Evolutionary conservation across 2,888 invertebrate species (phyloP).

Genomic region (Spodoptera picta): DNA sequence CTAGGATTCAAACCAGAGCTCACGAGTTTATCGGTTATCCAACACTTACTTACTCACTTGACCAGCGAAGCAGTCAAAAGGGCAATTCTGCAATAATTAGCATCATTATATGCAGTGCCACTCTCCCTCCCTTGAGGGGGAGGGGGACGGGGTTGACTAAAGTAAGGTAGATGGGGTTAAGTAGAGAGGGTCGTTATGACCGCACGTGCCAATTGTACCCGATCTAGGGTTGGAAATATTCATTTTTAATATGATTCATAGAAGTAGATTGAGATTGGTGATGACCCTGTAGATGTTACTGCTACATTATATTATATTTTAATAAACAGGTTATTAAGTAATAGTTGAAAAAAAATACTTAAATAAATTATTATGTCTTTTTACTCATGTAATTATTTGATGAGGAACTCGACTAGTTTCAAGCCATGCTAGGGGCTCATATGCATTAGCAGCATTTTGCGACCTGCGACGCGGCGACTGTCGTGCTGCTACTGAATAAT

Average conservation of each 20-base stretch:
- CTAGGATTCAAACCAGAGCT: no score
- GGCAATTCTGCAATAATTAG: constrained; percentile 44
- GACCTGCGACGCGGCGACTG: no score
- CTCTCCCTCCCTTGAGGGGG: constrained; percentile 16
- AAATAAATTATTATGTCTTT: no score
- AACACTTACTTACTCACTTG: constrained; percentile 14
- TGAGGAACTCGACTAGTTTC: no score
- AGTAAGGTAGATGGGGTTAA: constrained; percentile 31
- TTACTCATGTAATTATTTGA: no score
- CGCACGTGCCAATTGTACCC: constrained; percentile 45
- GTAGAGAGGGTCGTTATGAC: constrained; percentile 32
- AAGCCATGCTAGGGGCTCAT: no score
- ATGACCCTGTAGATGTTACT: not conserved
- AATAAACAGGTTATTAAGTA: no score
- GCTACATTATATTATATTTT: no score
- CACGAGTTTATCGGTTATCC: not conserved
- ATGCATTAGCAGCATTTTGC: no score
- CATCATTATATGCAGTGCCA: constrained; percentile 51
- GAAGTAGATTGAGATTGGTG: not conserved
- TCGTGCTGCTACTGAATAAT: no score
- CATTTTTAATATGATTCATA: constrained; percentile 46
- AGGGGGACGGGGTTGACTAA: constrained; percentile 4
- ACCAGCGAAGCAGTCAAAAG: constrained; percentile 23
- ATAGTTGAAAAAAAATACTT: no score
- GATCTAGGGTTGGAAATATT: constrained; percentile 21